These are phyloP conservation scores for Lithophane leautieri DNA, from an alignment of 2,888 invertebrate species.

Conservation along the genomic window DNA sequence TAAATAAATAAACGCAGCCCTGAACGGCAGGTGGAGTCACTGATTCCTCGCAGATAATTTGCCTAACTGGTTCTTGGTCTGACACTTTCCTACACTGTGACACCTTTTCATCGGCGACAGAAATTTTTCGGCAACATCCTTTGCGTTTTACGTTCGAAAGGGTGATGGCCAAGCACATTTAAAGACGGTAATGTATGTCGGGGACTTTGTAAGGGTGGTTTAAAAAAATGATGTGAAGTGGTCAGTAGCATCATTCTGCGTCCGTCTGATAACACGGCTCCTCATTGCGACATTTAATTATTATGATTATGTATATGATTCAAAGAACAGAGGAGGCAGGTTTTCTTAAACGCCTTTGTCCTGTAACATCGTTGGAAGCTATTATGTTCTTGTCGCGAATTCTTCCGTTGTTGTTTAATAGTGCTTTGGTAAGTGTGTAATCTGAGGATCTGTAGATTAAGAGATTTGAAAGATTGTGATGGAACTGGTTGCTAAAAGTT, in stretches of 20 bases:
- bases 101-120: constrained; percentile 5
- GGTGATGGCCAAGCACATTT: fast-evolving
- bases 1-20: constrained; percentile 74
- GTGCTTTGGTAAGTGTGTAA: constrained; percentile 48
- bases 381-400: constrained; percentile 53
- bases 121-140: neutral
- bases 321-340: constrained; percentile 76
- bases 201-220: neutral
- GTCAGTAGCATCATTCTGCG: constrained; percentile 77
- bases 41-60: constrained; percentile 88
- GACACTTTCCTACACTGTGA: constrained; percentile 74
- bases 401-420: constrained; percentile 50
- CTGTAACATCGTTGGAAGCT: constrained; percentile 61
- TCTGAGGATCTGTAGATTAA: constrained; percentile 55
- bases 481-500: constrained; percentile 23
- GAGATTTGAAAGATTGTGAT: constrained; percentile 34
- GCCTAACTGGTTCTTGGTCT: constrained; percentile 86
- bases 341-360: constrained; percentile 65
- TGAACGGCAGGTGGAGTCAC: constrained; percentile 85
- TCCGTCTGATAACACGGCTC: constrained; percentile 80
- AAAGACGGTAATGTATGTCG: constrained; percentile 36
- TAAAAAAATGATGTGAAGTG: constrained; percentile 48
- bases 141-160: neutral
- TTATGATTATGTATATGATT: constrained; percentile 82
- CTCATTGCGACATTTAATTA: constrained; percentile 83